Percentiles rank a stretch among this genome's conserved stretches.
These are phyloP conservation scores for Goniozus legneri DNA, from an alignment of 1,140 invertebrate genomes.

Conservation along the genomic window DNA sequence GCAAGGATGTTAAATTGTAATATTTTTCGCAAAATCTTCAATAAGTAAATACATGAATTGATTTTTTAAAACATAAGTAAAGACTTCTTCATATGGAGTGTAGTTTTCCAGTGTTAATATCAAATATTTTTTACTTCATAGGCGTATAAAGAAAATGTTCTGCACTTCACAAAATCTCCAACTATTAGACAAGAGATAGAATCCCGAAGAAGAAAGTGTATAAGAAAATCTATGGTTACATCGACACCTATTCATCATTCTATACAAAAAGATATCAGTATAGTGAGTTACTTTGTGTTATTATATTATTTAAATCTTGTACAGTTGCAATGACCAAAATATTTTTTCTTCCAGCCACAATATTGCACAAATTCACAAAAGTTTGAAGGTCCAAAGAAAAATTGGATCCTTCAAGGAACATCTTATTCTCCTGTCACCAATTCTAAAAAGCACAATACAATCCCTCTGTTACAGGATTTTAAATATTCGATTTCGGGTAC, in stretches of 20 bases:
- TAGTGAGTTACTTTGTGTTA: slow-evolving; percentile 24
- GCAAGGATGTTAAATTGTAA: slow-evolving; percentile 17
- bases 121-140: slow-evolving; percentile 24
- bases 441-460: slow-evolving; percentile 25
- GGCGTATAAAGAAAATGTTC: slow-evolving; percentile 54
- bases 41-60: no score
- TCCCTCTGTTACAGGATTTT: slow-evolving; percentile 25
- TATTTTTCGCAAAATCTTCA: no score
- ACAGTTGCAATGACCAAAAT: neutral
- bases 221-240: slow-evolving; percentile 49
- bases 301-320: slow-evolving; percentile 3
- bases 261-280: slow-evolving; percentile 37
- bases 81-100: slow-evolving; percentile 13
- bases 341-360: slow-evolving; percentile 24
- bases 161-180: slow-evolving; percentile 49
- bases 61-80: slow-evolving; percentile 2
- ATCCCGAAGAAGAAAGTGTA: slow-evolving; percentile 47
- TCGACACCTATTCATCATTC: slow-evolving; percentile 46
- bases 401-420: slow-evolving; percentile 43
- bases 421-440: slow-evolving; percentile 32
- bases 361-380: slow-evolving; percentile 38
- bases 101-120: slow-evolving; percentile 13
- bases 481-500: slow-evolving; percentile 32
- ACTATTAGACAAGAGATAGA: slow-evolving; percentile 43
- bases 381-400: slow-evolving; percentile 51